A percentile compares a stretch with the other conserved stretches of the same genome.
Evolutionary conservation across 2,113 vertebrate genomes (phyloP).

Genomic region (Catharus minimus): DNA sequence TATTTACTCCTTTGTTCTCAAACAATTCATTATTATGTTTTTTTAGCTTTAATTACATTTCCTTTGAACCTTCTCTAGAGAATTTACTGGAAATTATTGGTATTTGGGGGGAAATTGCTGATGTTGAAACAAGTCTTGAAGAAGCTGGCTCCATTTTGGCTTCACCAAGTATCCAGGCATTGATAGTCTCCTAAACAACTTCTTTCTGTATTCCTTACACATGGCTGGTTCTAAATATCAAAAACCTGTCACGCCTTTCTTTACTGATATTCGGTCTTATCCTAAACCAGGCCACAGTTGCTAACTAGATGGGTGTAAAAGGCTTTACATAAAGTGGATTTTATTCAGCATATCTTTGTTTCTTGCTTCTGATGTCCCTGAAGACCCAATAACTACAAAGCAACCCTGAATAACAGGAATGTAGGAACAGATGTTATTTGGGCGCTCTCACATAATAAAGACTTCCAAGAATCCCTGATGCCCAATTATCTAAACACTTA

Average conservation of each 20-base stretch:
- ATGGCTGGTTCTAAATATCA: neutral
- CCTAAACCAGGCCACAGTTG: neutral
- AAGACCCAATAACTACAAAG: conserved; percentile 77
- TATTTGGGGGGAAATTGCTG: neutral
- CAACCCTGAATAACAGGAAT: conserved; percentile 63
- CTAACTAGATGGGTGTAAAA: conserved; percentile 51
- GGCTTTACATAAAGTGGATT: conserved; percentile 52
- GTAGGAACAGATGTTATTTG: conserved; percentile 75
- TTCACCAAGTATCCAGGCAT: neutral
- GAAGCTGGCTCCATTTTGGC: neutral
- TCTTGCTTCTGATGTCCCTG: conserved; percentile 66
- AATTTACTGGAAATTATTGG: neutral
- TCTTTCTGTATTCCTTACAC: neutral
- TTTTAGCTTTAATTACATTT: neutral
- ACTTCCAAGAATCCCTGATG: conserved; percentile 76
- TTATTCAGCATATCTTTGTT: conserved; percentile 71
- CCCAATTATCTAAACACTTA: conserved; percentile 76
- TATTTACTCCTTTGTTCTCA: neutral
- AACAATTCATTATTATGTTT: neutral
- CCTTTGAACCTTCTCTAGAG: conserved; percentile 4
- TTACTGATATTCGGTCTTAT: neutral
- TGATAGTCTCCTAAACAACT: neutral
- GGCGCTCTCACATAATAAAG: conserved; percentile 75
- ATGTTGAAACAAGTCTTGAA: neutral
- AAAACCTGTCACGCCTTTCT: neutral